Conservation (phyloP, 2,797 vertebrate species). For the Chelon labrosus region DNA sequence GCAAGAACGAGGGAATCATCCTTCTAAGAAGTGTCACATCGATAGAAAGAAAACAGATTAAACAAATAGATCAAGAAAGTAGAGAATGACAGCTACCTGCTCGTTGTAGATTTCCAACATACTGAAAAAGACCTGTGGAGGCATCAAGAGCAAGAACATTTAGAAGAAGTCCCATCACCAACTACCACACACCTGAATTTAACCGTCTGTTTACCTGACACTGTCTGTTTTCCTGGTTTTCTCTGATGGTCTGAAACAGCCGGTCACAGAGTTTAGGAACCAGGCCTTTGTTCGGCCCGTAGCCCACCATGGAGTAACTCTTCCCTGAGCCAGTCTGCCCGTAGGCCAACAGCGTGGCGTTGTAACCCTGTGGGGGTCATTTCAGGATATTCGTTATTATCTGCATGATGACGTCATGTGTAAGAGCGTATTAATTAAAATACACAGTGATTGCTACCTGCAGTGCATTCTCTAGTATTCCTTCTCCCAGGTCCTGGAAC, state of each 20-base stretch:
- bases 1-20: not conserved
- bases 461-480: constrained; percentile 86
- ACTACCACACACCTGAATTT: not conserved
- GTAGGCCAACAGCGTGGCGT: constrained; percentile 87
- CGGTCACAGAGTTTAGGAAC: constrained; percentile 87
- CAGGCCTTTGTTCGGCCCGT: constrained; percentile 88
- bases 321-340: constrained; percentile 91
- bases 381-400: constrained; percentile 6
- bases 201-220: constrained; percentile 79
- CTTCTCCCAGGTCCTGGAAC: constrained; percentile 87
- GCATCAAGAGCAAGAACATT: constrained; percentile 35
- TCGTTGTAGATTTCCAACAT: constrained; percentile 94
- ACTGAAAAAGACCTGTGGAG: constrained; percentile 89
- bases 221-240: constrained; percentile 83
- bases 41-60: not conserved
- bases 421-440: not conserved
- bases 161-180: not conserved
- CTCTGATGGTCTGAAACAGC: constrained; percentile 84
- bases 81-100: constrained; percentile 80
- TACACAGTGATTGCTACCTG: constrained; percentile 66
- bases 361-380: constrained; percentile 83
- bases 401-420: not conserved
- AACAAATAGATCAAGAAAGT: not conserved
- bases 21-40: not conserved
- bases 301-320: constrained; percentile 90